Percentiles rank a stretch among this genome's conserved stretches.
phyloP scores from a whole-genome alignment of 2,113 vertebrate species.

The Brachyhypopomus gauderio region DNA sequence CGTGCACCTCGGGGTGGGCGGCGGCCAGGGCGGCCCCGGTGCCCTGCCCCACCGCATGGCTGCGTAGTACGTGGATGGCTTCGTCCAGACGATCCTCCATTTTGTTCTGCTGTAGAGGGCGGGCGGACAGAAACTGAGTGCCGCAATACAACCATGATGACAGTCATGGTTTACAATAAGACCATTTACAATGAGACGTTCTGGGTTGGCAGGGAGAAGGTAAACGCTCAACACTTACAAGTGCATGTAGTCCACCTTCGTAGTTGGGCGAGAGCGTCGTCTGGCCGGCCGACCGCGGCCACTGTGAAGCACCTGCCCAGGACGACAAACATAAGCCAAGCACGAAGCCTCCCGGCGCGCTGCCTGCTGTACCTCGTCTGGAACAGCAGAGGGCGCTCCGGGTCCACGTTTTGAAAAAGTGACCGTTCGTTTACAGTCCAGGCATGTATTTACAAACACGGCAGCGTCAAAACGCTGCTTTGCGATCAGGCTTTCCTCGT shows the following conservation, averaged over 20 bases:
- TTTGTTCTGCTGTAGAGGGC: constrained; percentile 83
- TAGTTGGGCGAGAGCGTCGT: constrained; percentile 89
- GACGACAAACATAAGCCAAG: constrained; percentile 34
- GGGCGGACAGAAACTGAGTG: not conserved
- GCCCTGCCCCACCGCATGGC: constrained; percentile 89
- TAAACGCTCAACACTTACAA: constrained; percentile 75
- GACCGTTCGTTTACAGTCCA: constrained; percentile 9
- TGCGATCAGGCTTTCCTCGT: not conserved
- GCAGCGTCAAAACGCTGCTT: not conserved
- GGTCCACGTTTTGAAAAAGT: constrained; percentile 23
- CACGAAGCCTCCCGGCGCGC: not conserved
- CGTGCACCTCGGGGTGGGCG: constrained; percentile 76
- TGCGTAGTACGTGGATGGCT: constrained; percentile 95
- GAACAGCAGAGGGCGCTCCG: constrained; percentile 71
- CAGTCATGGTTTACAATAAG: no score
- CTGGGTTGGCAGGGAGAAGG: not conserved
- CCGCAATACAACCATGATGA: not conserved
- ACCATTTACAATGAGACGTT: not conserved
- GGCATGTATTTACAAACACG: not conserved
- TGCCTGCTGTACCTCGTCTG: constrained; percentile 12
- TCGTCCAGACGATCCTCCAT: constrained; percentile 97
- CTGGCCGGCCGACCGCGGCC: constrained; percentile 84
- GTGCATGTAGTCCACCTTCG: constrained; percentile 87
- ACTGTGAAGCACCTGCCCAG: constrained; percentile 86
- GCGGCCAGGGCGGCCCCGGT: constrained; percentile 61